Evolutionary conservation across 2,888 invertebrate genomes (phyloP).

Genomic region (Zaprionus lineosus): DNA sequence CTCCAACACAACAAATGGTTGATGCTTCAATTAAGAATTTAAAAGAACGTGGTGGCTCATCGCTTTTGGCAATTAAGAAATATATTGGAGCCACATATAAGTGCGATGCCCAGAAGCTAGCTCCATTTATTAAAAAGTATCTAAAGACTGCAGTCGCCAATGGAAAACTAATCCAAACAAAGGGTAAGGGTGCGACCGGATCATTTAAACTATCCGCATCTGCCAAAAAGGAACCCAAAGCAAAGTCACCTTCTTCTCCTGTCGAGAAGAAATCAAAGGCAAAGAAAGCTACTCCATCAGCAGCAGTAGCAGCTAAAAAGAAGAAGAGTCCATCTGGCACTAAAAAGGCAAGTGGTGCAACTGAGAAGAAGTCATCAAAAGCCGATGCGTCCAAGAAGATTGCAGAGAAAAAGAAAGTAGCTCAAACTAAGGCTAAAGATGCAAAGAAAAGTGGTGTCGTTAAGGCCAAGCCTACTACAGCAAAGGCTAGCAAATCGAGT

Average conservation of each 20-base stretch:
- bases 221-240: conserved; percentile 43
- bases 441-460: conserved; percentile 39
- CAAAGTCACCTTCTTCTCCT: conserved; percentile 27
- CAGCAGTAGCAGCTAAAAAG: conserved; percentile 16
- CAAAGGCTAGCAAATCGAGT: conserved; percentile 27
- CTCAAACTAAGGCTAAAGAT: conserved; percentile 44
- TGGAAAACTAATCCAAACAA: conserved; percentile 81
- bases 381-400: conserved; percentile 34
- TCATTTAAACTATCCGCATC: conserved; percentile 56
- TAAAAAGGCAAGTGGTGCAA: conserved; percentile 23
- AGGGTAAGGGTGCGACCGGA: conserved; percentile 60
- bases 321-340: conserved; percentile 19
- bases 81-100: conserved; percentile 53
- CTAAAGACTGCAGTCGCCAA: conserved; percentile 84
- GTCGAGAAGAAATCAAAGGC: conserved; percentile 34
- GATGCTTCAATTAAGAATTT: conserved; percentile 46
- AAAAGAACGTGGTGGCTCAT: conserved; percentile 55
- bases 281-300: conserved; percentile 12
- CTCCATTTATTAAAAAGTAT: conserved; percentile 86
- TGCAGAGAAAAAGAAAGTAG: conserved; percentile 38
- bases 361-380: conserved; percentile 37
- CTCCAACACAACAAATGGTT: conserved; percentile 51
- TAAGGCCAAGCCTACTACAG: conserved; percentile 38
- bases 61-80: conserved; percentile 53
- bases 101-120: conserved; percentile 47